phyloP scores from a whole-genome alignment of 2,888 invertebrate species.

The Sepioteuthis lessoniana region DNA sequence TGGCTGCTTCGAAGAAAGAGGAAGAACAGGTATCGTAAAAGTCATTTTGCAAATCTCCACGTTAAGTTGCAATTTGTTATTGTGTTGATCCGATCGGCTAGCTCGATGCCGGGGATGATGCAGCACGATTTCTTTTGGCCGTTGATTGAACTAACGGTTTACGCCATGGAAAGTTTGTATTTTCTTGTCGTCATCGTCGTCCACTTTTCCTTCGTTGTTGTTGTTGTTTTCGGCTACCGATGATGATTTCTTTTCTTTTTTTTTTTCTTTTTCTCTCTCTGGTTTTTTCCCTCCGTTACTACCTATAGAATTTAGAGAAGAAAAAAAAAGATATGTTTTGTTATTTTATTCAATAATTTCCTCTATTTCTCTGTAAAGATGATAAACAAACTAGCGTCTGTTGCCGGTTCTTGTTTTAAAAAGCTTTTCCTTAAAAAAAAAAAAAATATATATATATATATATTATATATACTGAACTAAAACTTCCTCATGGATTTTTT shows the following conservation, averaged over 20 bases:
- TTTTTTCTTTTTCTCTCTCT: neutral
- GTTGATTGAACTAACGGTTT: neutral
- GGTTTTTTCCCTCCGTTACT: neutral
- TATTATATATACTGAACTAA: too few species aligned
- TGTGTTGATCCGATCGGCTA: neutral
- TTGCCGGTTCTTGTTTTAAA: neutral
- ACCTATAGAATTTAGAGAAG: neutral
- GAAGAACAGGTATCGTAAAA: conserved; percentile 43
- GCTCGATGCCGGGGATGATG: neutral
- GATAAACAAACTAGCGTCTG: neutral
- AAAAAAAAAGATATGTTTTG: neutral
- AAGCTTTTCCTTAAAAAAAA: too few species aligned
- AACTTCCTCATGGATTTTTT: neutral
- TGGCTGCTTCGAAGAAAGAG: conserved; percentile 46
- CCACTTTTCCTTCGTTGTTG: neutral
- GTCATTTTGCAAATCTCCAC: conserved; percentile 43
- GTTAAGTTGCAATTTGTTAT: neutral
- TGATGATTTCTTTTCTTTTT: neutral
- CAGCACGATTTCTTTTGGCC: neutral
- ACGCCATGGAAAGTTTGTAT: neutral
- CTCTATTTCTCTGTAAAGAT: neutral
- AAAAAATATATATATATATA: too few species aligned
- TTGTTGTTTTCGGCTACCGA: neutral
- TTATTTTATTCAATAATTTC: neutral
- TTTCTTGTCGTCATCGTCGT: neutral